These are phyloP conservation scores for Felis chaus DNA, from an alignment of 2,113 vertebrate genomes.

Conservation along the genomic window DNA sequence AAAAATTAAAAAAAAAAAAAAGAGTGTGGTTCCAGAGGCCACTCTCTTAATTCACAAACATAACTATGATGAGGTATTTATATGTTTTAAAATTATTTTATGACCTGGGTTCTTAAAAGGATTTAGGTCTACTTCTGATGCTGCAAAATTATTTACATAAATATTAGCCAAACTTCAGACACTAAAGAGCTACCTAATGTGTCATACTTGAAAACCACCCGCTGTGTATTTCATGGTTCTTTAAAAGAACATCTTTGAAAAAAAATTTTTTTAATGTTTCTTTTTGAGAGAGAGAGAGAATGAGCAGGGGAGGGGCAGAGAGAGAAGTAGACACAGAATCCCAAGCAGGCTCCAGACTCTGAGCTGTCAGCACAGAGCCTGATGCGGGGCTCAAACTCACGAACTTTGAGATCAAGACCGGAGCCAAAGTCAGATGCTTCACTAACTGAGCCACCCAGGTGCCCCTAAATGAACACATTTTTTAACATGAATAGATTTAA, in stretches of 20 bases:
- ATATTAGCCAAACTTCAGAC: not conserved
- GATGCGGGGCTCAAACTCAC: too few species aligned
- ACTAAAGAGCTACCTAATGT: not conserved
- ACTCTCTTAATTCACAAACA: not conserved
- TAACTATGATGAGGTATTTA: not conserved
- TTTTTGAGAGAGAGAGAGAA: too few species aligned
- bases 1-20: not conserved
- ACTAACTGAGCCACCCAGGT: too few species aligned
- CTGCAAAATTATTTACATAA: not conserved
- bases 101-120: not conserved
- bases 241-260: not conserved
- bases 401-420: too few species aligned
- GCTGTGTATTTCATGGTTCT: not conserved
- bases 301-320: too few species aligned
- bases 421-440: too few species aligned
- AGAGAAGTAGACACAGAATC: too few species aligned
- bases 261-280: too few species aligned
- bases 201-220: not conserved
- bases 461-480: not conserved
- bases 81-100: constrained; percentile 8
- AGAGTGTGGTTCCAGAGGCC: not conserved
- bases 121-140: not conserved
- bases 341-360: too few species aligned
- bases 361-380: too few species aligned
- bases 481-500: not conserved